These are phyloP conservation scores for Malacosoma neustria DNA, from an alignment of 2,888 invertebrate species.

Conservation along the genomic window DNA sequence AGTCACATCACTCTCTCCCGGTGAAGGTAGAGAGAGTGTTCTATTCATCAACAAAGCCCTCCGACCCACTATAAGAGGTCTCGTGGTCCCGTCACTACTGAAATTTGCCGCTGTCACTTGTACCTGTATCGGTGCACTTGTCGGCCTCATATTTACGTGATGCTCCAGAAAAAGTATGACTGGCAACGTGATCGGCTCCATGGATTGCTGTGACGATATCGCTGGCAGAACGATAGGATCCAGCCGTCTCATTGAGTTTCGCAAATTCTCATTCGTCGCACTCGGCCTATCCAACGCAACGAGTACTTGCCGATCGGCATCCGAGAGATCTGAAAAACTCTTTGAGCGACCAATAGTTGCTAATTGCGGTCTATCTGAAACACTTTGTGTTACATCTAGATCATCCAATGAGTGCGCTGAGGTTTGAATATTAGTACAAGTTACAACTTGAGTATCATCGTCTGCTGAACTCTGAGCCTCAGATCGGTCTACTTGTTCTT, in stretches of 20 bases:
- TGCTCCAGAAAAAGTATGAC: slow-evolving; percentile 65
- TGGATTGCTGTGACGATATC: slow-evolving; percentile 38
- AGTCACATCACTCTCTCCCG: slow-evolving; percentile 56
- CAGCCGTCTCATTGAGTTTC: slow-evolving; percentile 61
- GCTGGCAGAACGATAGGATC: slow-evolving; percentile 63
- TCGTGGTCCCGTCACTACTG: slow-evolving; percentile 53
- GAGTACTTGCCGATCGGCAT: slow-evolving; percentile 32
- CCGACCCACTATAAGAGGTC: slow-evolving; percentile 59
- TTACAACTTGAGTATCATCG: slow-evolving; percentile 55
- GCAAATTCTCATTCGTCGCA: slow-evolving; percentile 44
- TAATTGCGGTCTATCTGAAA: slow-evolving; percentile 27
- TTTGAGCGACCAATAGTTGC: slow-evolving; percentile 47
- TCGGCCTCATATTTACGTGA: slow-evolving; percentile 60
- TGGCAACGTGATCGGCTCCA: slow-evolving; percentile 57
- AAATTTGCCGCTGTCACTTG: slow-evolving; percentile 64
- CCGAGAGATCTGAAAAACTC: slow-evolving; percentile 53
- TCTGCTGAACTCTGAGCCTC: slow-evolving; percentile 45
- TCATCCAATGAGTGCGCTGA: slow-evolving; percentile 32
- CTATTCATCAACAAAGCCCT: slow-evolving; percentile 60
- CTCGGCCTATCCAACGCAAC: slow-evolving; percentile 43
- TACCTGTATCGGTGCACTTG: slow-evolving; percentile 62
- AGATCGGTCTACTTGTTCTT: slow-evolving; percentile 31
- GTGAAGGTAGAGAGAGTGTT: slow-evolving; percentile 56
- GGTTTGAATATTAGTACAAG: slow-evolving; percentile 26
- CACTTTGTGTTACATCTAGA: slow-evolving; percentile 25